Conservation (phyloP, 2,797 vertebrate genomes). For the Novumbra hubbsi region DNA sequence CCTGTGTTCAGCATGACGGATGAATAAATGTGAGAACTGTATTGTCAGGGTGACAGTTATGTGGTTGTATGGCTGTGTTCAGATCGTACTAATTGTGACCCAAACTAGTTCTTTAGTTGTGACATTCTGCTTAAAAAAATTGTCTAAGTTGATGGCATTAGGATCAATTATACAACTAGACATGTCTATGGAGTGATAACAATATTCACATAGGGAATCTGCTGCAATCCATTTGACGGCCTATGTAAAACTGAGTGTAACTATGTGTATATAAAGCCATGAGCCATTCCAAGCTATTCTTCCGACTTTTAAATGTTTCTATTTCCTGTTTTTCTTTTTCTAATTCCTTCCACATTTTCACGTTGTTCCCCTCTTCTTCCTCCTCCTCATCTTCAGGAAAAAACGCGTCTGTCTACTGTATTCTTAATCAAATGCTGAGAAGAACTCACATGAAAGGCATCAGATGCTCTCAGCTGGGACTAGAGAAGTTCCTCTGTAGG, state of each 20-base stretch:
- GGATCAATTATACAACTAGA: too few relatives aligned
- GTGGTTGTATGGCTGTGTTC: conserved; percentile 12
- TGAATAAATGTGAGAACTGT: neutral
- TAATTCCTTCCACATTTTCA: too few relatives aligned
- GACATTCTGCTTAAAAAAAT: neutral
- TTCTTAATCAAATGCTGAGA: conserved; percentile 6
- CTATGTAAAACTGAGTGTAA: neutral
- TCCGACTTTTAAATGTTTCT: neutral
- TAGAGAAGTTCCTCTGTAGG: conserved; percentile 43
- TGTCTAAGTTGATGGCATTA: too few relatives aligned
- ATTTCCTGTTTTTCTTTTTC: too few relatives aligned
- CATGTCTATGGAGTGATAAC: too few relatives aligned
- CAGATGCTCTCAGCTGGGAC: conserved; percentile 20
- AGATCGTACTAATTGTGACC: too few relatives aligned
- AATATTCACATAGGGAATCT: neutral
- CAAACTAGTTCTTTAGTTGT: neutral
- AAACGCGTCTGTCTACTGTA: too few relatives aligned
- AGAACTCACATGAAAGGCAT: conserved; percentile 23
- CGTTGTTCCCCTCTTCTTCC: too few relatives aligned
- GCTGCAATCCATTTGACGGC: neutral
- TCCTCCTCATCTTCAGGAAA: neutral
- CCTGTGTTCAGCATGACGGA: too few relatives aligned
- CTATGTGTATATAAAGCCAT: neutral
- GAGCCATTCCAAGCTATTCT: too few relatives aligned
- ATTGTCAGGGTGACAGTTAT: conserved; percentile 2